Evolutionary conservation across 2,797 vertebrate genomes (phyloP), one percentile per base, ranked within the genome.

Genomic region (Aeoliscus strigatus): DNA sequence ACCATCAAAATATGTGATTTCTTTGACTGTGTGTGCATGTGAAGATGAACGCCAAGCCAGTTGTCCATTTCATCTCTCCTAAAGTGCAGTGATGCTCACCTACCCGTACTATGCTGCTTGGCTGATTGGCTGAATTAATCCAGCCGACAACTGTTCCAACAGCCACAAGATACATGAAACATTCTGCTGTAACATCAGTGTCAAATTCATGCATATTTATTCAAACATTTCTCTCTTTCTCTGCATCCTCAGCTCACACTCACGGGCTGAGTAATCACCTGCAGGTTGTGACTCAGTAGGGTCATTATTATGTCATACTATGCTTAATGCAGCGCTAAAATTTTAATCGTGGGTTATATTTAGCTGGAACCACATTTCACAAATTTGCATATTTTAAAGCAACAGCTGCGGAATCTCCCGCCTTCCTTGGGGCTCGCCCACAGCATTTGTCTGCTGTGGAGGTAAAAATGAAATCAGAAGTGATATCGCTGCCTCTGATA

Each of bases 381-480:
- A 60, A 66, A 82, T 84, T 75, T 76, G 51, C 70, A 81, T 73
- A 68, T 70, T 73, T 69, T 50, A 79, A 35, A 50, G 60, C 46
- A 58, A 60, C 83, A 82, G 74, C 80, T 82, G 77, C 67, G 66
- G 74, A 65, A 67, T 73, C 61, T 63, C 73, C 60, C 23, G 5
- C 43, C 50, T 28, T 59, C 65, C 48, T 39, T 6, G 7, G 45
- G 73, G 44, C 60, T 65, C 3, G 64, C 61, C 72, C 37, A 3
- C 43, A 67, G 76, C 76, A 41, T 38, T 40, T 41, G 60, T 58
- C 65, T 77, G 31, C 51, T 58, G 42, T 57, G 26, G 56, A 66
- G 66, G 63, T 59, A 61, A 51, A 44, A 61, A 34, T 24, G 14
- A 33, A 51, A 37, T 44, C 40, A 56, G 42, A 42, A 65, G 66